Percentiles rank a stretch among this genome's conserved stretches.
Conservation (phyloP, 1,140 invertebrate species). For the Cydia pomonella region DNA sequence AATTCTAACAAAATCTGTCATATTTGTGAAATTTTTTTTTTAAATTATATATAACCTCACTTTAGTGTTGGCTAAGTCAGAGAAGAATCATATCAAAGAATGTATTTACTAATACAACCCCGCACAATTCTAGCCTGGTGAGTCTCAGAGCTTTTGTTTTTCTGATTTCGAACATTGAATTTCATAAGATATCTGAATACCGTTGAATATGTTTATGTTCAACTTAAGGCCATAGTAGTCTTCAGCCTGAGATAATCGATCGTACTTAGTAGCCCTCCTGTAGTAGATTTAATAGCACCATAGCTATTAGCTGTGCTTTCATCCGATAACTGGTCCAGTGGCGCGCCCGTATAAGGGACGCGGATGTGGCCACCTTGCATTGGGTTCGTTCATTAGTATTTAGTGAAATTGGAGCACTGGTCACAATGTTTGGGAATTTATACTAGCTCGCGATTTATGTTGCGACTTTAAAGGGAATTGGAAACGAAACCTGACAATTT, state of each 20-base stretch:
- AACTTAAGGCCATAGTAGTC: neutral
- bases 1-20: too few species aligned
- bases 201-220: too few species aligned
- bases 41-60: too few species aligned
- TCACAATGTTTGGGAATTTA: constrained; percentile 45
- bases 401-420: constrained; percentile 43
- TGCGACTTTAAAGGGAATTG: neutral
- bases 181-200: too few species aligned
- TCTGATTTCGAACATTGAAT: too few species aligned
- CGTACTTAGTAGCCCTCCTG: constrained; percentile 1
- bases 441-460: neutral
- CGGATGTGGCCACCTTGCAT: constrained; percentile 44
- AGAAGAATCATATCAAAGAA: too few species aligned
- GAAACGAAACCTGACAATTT: neutral
- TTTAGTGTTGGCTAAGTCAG: too few species aligned
- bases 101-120: too few species aligned
- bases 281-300: constrained; percentile 42
- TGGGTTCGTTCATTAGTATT: constrained; percentile 22
- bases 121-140: too few species aligned
- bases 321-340: constrained; percentile 64
- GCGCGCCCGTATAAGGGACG: constrained; percentile 63
- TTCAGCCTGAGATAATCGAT: neutral
- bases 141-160: too few species aligned
- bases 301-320: constrained; percentile 66
- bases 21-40: too few species aligned